phyloP scores from a whole-genome alignment of 2,113 vertebrate species.

The Etheostoma cragini region DNA sequence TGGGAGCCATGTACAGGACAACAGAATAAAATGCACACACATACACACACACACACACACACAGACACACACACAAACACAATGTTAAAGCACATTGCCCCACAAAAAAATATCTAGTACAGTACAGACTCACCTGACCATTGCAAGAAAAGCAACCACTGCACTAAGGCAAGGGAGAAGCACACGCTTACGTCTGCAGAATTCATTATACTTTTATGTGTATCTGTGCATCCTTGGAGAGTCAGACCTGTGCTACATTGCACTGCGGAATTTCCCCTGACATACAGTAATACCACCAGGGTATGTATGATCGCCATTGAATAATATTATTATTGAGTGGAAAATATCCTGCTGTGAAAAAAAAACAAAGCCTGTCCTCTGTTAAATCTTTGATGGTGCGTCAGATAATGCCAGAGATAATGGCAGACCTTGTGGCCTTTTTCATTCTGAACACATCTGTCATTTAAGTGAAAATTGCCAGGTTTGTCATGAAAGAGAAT shows the following conservation, averaged over 20 bases:
- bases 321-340: constrained; percentile 27
- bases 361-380: constrained; percentile 48
- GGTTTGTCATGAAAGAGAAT: constrained; percentile 74
- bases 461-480: constrained; percentile 75
- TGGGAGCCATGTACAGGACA: constrained; percentile 31
- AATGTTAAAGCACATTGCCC: constrained; percentile 15
- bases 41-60: constrained; percentile 5
- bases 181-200: constrained; percentile 19
- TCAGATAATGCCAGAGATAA: constrained; percentile 65
- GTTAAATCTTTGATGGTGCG: constrained; percentile 65
- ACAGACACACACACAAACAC: neutral
- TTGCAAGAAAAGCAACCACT: constrained; percentile 26
- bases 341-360: constrained; percentile 40
- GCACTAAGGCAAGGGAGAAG: neutral
- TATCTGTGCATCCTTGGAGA: constrained; percentile 14
- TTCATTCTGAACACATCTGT: constrained; percentile 68
- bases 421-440: constrained; percentile 49
- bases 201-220: constrained; percentile 34
- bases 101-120: constrained; percentile 16
- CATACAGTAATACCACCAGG: constrained; percentile 6
- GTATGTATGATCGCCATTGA: neutral
- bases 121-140: constrained; percentile 19
- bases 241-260: constrained; percentile 20
- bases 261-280: constrained; percentile 12
- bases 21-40: constrained; percentile 1